Evolutionary conservation across 2,888 invertebrate genomes (phyloP).

Genomic region (Calephelis perditalis): DNA sequence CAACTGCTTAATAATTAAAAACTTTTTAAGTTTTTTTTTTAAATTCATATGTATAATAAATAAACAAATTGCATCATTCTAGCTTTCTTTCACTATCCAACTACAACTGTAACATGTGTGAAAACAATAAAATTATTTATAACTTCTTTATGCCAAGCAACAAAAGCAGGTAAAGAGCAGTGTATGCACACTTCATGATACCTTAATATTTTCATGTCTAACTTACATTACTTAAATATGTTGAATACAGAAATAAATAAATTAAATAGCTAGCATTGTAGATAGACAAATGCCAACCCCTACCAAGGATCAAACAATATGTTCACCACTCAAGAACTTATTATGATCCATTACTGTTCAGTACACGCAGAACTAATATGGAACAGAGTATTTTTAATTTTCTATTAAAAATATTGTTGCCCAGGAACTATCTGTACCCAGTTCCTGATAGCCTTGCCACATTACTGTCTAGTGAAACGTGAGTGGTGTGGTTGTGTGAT

Average conservation of each 20-base stretch:
- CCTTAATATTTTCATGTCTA: background rate
- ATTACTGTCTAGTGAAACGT: no score
- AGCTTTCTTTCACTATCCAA: background rate
- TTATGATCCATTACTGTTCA: background rate
- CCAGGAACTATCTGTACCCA: no score
- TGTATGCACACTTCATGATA: background rate
- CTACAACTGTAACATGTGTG: background rate
- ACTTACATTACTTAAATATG: background rate
- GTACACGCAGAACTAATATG: background rate
- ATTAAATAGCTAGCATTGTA: background rate
- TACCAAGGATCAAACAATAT: background rate
- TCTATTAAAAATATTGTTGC: no score
- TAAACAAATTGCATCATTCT: background rate
- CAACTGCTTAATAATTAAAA: slow-evolving; percentile 1
- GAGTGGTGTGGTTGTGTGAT: no score
- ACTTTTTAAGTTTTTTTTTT: background rate
- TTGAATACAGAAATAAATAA: background rate
- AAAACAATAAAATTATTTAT: background rate
- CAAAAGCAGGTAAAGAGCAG: background rate
- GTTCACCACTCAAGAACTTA: background rate
- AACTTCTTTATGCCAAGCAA: background rate
- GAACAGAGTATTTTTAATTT: no score
- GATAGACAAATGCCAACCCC: background rate
- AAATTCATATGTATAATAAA: background rate
- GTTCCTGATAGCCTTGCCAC: no score